A percentile compares a stretch with the other conserved stretches of the same genome.
Conservation (phyloP, 2,888 invertebrate genomes). For the Lasius platythorax region DNA sequence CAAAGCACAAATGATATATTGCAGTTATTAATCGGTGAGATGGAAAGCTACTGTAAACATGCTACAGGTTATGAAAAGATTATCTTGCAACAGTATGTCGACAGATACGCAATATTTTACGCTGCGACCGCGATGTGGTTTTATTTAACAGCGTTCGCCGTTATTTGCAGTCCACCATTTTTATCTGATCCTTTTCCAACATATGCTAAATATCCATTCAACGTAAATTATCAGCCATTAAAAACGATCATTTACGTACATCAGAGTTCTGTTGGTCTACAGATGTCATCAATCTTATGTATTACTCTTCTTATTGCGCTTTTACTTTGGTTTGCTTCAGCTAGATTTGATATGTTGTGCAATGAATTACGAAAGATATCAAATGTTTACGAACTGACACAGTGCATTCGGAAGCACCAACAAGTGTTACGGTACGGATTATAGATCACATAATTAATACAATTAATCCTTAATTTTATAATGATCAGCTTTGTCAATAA, state of each 20-base stretch:
- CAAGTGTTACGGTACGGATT: slow-evolving; percentile 67
- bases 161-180: slow-evolving; percentile 71
- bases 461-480: slow-evolving; percentile 9
- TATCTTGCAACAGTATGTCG: slow-evolving; percentile 73
- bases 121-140: slow-evolving; percentile 66
- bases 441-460: not conserved
- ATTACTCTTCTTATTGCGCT: slow-evolving; percentile 73
- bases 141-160: slow-evolving; percentile 65
- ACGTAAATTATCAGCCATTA: slow-evolving; percentile 56
- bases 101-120: slow-evolving; percentile 72
- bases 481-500: not conserved
- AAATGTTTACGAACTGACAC: slow-evolving; percentile 58
- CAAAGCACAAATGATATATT: not conserved
- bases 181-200: slow-evolving; percentile 71
- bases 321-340: slow-evolving; percentile 74
- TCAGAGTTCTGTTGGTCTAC: slow-evolving; percentile 72
- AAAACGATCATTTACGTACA: slow-evolving; percentile 67
- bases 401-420: slow-evolving; percentile 74
- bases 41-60: slow-evolving; percentile 10
- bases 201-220: slow-evolving; percentile 79
- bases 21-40: not conserved
- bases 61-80: slow-evolving; percentile 58
- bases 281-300: slow-evolving; percentile 65
- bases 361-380: slow-evolving; percentile 54
- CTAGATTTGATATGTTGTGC: slow-evolving; percentile 72